Evolutionary conservation across 2,888 invertebrate species (phyloP), one percentile per base, ranked within the genome.

Genomic region (Tupiocoris notatus): DNA sequence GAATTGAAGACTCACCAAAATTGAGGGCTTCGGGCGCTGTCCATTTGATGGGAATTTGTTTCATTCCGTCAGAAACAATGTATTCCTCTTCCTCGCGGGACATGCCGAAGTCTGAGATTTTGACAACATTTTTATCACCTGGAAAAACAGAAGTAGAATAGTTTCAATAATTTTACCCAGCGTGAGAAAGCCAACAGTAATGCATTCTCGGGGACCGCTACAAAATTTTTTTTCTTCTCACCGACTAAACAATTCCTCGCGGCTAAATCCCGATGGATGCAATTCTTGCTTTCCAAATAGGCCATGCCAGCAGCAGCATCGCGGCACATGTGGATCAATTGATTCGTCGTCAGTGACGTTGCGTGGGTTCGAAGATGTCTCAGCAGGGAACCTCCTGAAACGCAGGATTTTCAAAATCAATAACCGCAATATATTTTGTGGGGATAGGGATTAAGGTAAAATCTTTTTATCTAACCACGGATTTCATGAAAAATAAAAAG

Each of bases 81-180:
- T 98, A 98, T 84, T 96, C 96, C 84, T 96, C 95, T 83, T 97
- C 97, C 84, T 97, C 96, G 24, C 97, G 86, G 0, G 96, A 97
- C 97, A 98, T 98, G 80, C 97, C 97, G 86, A 97, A 98, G 86
- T 98, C 97, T 0, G 97, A 96, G 82, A 98, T 98, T 87, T 98
- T 98, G 2, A 97, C 96, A 74, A 90, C 91, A 81, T 93, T 92
- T 81, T 93, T 92, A 82, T 92, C 91, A 78, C 90, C 91, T 86
- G 83, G 54, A 85, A 82, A 81, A 64, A 58, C 75, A 78, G 12
- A 39, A 3, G 39, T 39, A 7, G 39, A 39, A n/a, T n/a, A n/a
- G n/a, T n/a, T n/a, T n/a, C n/a, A n/a, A n/a, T n/a, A n/a, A n/a
- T n/a, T n/a, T n/a, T n/a, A n/a, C n/a, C n/a, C n/a, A n/a, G n/a